These are phyloP conservation scores for Cryptophagus acutangulus DNA, from an alignment of 2,888 invertebrate species.

Conservation along the genomic window DNA sequence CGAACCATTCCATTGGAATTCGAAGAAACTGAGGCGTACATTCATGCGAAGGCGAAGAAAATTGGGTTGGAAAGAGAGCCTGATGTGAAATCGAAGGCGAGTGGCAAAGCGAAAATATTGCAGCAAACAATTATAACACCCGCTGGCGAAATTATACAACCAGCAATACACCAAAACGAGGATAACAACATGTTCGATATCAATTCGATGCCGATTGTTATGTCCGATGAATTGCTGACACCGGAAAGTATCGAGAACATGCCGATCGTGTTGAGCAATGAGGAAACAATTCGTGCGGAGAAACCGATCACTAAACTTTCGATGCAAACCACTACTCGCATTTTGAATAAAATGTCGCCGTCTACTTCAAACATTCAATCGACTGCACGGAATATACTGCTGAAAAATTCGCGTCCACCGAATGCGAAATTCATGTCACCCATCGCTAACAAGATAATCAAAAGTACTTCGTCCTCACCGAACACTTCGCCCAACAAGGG, in stretches of 20 bases:
- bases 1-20: slow-evolving; percentile 28
- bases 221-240: slow-evolving; percentile 65
- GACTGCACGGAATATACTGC: neutral
- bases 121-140: slow-evolving; percentile 48
- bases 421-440: neutral
- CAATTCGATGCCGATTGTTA: slow-evolving; percentile 70
- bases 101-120: slow-evolving; percentile 43
- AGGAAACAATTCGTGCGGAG: slow-evolving; percentile 20
- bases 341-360: neutral
- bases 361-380: no score
- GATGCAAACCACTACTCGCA: slow-evolving; percentile 2
- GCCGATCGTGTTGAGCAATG: slow-evolving; percentile 44
- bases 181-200: slow-evolving; percentile 61
- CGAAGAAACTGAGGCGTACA: slow-evolving; percentile 43
- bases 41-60: slow-evolving; percentile 36
- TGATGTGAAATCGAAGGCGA: slow-evolving; percentile 7
- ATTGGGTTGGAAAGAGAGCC: slow-evolving; percentile 4
- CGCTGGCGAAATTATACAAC: slow-evolving; percentile 41
- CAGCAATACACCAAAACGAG: slow-evolving; percentile 19
- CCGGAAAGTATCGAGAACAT: slow-evolving; percentile 65
- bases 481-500: slow-evolving; percentile 22
- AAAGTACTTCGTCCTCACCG: slow-evolving; percentile 19
- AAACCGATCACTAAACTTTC: slow-evolving; percentile 3
- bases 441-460: slow-evolving; percentile 27
- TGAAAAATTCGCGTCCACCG: slow-evolving; percentile 6